phyloP scores from a whole-genome alignment of 2,888 invertebrate species.

The Elysia crispata region DNA sequence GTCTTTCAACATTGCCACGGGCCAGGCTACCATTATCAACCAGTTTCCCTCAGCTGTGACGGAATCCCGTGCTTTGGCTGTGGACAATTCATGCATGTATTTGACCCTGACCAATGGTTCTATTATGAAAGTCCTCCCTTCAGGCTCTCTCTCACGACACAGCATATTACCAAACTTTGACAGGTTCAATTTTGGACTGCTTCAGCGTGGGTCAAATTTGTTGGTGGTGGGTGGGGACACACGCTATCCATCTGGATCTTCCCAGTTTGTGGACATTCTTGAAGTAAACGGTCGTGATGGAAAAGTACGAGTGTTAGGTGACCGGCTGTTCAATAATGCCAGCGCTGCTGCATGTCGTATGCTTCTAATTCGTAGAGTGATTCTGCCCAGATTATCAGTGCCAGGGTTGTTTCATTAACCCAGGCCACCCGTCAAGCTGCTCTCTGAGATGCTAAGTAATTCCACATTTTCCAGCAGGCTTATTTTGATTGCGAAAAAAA shows the following conservation, averaged over 20 bases:
- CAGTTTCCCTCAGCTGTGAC: slow-evolving; percentile 54
- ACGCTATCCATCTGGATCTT: slow-evolving; percentile 55
- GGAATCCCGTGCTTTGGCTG: slow-evolving; percentile 53
- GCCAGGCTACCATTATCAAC: slow-evolving; percentile 52
- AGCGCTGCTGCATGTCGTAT: slow-evolving; percentile 56
- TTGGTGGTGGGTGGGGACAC: slow-evolving; percentile 57
- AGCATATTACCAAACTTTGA: slow-evolving; percentile 57
- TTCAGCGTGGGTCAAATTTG: slow-evolving; percentile 46
- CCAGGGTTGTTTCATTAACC: slow-evolving; percentile 44
- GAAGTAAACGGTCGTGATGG: slow-evolving; percentile 51
- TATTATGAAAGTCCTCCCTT: slow-evolving; percentile 54
- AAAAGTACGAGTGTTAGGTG: slow-evolving; percentile 46
- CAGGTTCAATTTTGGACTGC: slow-evolving; percentile 57
- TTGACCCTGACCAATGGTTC: slow-evolving; percentile 54
- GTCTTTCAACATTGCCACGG: slow-evolving; percentile 51
- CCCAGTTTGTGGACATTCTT: slow-evolving; percentile 55
- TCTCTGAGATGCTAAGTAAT: too few species aligned
- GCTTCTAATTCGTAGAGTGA: slow-evolving; percentile 52
- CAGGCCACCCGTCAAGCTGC: neutral
- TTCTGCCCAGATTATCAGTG: slow-evolving; percentile 49
- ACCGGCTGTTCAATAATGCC: slow-evolving; percentile 53
- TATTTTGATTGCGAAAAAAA: too few species aligned
- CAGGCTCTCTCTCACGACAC: slow-evolving; percentile 51
- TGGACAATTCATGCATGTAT: slow-evolving; percentile 52
- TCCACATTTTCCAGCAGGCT: too few species aligned